A percentile compares a stretch with the other conserved stretches of the same genome.
Evolutionary conservation across 92 coral and sea anemone genomes (phyloP).

Genomic region (Palythoa grandis): DNA sequence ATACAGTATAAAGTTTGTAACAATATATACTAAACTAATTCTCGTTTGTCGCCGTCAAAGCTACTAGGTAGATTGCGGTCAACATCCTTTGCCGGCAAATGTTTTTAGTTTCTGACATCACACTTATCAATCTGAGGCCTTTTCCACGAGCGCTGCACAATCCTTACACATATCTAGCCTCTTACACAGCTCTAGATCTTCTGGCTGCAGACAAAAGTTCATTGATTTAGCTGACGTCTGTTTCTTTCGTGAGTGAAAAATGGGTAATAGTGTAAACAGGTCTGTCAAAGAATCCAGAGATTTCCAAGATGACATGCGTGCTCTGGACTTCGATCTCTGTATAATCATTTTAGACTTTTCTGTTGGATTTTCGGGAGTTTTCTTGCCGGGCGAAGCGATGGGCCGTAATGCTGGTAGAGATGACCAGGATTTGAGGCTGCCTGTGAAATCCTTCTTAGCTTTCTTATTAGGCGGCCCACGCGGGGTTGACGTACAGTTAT

Average conservation of each 20-base stretch:
- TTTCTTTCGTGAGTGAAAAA: neutral
- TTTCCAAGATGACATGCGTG: constrained; percentile 22
- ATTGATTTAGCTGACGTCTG: neutral
- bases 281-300: constrained; percentile 12
- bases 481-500: neutral
- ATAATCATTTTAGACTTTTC: neutral
- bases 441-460: neutral
- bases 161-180: constrained; percentile 36
- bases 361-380: neutral
- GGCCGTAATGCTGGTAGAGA: constrained; percentile 17
- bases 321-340: neutral
- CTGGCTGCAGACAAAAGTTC: constrained; percentile 12
- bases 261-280: neutral
- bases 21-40: too few relatives aligned
- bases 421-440: constrained; percentile 28
- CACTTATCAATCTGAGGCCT: neutral
- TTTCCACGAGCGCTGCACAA: constrained; percentile 29
- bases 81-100: neutral
- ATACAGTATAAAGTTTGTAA: too few relatives aligned
- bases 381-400: constrained; percentile 16
- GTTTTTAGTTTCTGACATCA: neutral
- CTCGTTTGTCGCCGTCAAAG: too few relatives aligned
- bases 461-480: neutral
- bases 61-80: too few relatives aligned
- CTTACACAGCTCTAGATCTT: constrained; percentile 17